Evolutionary conservation across 2,113 vertebrate genomes (phyloP), one percentile per base, ranked within the genome.

Genomic region (Leucosticte australis): DNA sequence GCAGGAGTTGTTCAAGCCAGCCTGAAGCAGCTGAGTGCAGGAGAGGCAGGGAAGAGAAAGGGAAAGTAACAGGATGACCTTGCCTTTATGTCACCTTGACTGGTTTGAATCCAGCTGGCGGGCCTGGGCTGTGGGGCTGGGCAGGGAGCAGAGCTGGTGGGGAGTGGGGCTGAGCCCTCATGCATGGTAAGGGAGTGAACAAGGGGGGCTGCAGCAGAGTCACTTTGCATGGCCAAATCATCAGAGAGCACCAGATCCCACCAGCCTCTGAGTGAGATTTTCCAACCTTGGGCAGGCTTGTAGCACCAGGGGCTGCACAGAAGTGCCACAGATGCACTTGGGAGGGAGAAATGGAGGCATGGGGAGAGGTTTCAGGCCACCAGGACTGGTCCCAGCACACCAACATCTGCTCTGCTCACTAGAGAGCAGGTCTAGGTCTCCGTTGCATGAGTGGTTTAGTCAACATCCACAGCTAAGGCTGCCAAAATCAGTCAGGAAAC

Each of bases 381-480:
- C 35, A 50, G 26, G 26, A 63, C n/a, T 17, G 27, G 56, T 50
- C 14, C 14, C 50, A 63, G 47, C 27, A 46, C 17, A 57, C 52
- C 59, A 44, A 24, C 9, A 57, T 44, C 33, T 39, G 31, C 79
- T 86, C 22, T 3, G 1, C 50, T 83, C 17, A 13, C 46, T 15
- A 21, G 33, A 50, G 47, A 73, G 44, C 35, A 35, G 35, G 35
- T 52, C 49, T 71, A 71, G 26, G 37, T 89, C 60, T 67, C 31
- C 42, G 22, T 0, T 2, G 4, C 13, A 18, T 3, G 41, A 39
- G 15, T 56, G 37, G 2, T 11, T 2, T 47, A 69, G 62, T 31
- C 62, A 80, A 62, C 1, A 52, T 2, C 41, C n/a, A 23, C 3
- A 50, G 49, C 52, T 49, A 56, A 71, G 52, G n/a, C n/a, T 89